Percentiles rank a stretch among this genome's conserved stretches.
phyloP scores from a whole-genome alignment of 2,113 vertebrate species.

The Rhea pennata region DNA sequence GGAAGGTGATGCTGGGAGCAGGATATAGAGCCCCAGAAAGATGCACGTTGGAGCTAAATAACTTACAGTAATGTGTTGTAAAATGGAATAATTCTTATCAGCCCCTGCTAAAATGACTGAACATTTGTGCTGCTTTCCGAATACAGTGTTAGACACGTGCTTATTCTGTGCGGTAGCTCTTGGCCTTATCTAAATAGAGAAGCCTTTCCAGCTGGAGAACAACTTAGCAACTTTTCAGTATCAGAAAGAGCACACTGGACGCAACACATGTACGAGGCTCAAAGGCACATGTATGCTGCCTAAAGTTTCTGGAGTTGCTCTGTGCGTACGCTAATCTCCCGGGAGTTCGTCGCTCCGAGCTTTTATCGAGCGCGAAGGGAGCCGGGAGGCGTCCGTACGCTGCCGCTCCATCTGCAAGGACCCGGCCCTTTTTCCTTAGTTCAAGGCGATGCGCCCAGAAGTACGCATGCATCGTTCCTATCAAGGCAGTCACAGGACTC shows the following conservation, averaged over 20 bases:
- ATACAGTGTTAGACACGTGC: not conserved
- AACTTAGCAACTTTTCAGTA: conserved; percentile 47
- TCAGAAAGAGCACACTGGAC: conserved; percentile 54
- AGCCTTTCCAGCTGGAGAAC: conserved; percentile 60
- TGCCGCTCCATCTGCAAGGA: conserved; percentile 65
- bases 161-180: not conserved
- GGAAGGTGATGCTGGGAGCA: not conserved
- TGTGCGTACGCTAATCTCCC: conserved; percentile 40
- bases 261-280: conserved; percentile 53
- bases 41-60: not conserved
- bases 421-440: conserved; percentile 57
- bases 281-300: conserved; percentile 67
- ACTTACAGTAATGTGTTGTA: not conserved
- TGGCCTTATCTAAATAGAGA: conserved; percentile 67
- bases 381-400: conserved; percentile 22
- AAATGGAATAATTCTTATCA: not conserved
- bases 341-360: conserved; percentile 48
- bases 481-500: conserved; percentile 60
- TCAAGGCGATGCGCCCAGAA: conserved; percentile 54
- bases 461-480: conserved; percentile 33
- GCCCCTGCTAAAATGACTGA: not conserved
- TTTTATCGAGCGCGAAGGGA: conserved; percentile 62
- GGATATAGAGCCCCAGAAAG: not conserved
- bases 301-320: conserved; percentile 53
- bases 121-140: not conserved